A percentile compares a stretch with the other conserved stretches of the same genome.
Conservation (phyloP, 2,888 invertebrate species). For the Lamproptera curius region DNA sequence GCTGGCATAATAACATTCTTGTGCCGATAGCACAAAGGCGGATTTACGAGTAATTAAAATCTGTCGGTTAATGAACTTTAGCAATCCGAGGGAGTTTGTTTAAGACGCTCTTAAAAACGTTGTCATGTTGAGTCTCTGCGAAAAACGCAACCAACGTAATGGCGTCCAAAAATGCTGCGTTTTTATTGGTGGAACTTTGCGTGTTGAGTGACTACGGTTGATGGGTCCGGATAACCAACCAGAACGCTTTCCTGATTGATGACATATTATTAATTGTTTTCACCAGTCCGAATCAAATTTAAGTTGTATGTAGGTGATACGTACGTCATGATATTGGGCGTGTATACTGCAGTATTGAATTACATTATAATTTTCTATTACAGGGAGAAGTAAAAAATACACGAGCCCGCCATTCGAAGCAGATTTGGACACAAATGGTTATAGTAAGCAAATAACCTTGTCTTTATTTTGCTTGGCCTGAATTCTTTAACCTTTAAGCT, state of each 20-base stretch:
- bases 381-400: slow-evolving; percentile 69
- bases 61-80: not conserved
- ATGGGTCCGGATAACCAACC: too few relatives aligned
- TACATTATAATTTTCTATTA: slow-evolving; percentile 31
- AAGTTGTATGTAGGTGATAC: too few relatives aligned
- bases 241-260: too few relatives aligned
- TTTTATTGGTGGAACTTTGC: too few relatives aligned
- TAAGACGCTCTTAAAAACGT: too few relatives aligned
- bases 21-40: not conserved
- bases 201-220: too few relatives aligned
- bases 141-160: too few relatives aligned
- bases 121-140: too few relatives aligned
- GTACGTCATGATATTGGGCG: too few relatives aligned
- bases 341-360: not conserved
- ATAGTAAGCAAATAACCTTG: slow-evolving; percentile 48
- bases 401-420: slow-evolving; percentile 55
- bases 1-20: slow-evolving; percentile 1
- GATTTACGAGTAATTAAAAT: not conserved
- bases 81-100: too few relatives aligned
- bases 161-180: too few relatives aligned
- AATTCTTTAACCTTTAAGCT: slow-evolving; percentile 2
- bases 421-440: slow-evolving; percentile 53
- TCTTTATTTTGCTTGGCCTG: not conserved
- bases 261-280: slow-evolving; percentile 14
- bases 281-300: not conserved